These are phyloP conservation scores for Pterois miles DNA, from an alignment of 2,797 vertebrate genomes.

Conservation along the genomic window DNA sequence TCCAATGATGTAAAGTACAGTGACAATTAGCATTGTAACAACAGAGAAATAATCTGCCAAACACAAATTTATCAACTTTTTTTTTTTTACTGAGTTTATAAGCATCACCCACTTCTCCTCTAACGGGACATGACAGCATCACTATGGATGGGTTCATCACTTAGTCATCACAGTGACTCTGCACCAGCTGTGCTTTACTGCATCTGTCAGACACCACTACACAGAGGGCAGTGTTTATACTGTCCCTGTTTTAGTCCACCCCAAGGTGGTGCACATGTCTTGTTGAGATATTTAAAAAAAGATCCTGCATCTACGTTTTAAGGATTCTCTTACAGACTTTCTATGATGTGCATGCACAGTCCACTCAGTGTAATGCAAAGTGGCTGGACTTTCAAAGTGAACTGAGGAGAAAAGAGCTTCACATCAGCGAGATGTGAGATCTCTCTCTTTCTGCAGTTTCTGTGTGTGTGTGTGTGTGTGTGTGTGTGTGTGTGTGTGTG, in stretches of 20 bases:
- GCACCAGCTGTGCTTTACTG: not conserved
- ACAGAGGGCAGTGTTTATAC: not conserved
- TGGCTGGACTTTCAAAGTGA: not conserved
- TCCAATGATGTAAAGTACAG: too few relatives aligned
- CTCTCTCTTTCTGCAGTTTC: not conserved
- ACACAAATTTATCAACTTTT: too few relatives aligned
- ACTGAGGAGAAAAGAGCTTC: not conserved
- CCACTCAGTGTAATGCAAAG: not conserved
- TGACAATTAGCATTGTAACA: too few relatives aligned
- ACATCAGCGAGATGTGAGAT: not conserved
- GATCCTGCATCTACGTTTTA: not conserved
- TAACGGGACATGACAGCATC: not conserved
- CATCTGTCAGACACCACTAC: not conserved
- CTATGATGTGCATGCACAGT: not conserved
- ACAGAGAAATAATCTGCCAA: too few relatives aligned
- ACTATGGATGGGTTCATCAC: not conserved
- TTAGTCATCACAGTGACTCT: not conserved
- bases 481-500: slow-evolving; percentile 8
- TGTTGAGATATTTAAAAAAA: not conserved
- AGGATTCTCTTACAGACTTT: not conserved
- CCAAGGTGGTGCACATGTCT: not conserved
- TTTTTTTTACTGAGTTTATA: too few relatives aligned
- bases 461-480: slow-evolving; percentile 9
- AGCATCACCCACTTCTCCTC: not conserved
- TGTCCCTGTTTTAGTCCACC: not conserved